A percentile compares a stretch with the other conserved stretches of the same genome.
These are phyloP conservation scores for Onychomys leucogaster DNA, from an alignment of 2,797 vertebrate species.

Conservation along the genomic window DNA sequence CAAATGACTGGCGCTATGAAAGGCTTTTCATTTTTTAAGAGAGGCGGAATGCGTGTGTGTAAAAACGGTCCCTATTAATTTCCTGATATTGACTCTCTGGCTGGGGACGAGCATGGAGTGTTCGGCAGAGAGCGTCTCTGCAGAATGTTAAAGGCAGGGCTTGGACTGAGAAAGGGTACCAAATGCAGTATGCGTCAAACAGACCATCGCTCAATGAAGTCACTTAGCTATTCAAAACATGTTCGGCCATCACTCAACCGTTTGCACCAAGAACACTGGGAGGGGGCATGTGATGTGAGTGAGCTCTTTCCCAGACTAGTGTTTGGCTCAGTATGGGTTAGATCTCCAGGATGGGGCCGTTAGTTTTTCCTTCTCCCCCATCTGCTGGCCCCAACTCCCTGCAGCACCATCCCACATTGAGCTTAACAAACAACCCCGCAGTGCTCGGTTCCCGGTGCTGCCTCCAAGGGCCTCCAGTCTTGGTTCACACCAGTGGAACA, in stretches of 20 bases:
- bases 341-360: slow-evolving; percentile 84
- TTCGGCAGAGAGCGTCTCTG: slow-evolving; percentile 95
- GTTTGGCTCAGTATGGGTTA: slow-evolving; percentile 80
- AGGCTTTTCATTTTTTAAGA: slow-evolving; percentile 85
- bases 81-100: slow-evolving; percentile 94
- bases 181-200: slow-evolving; percentile 93
- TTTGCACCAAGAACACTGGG: slow-evolving; percentile 87
- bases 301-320: slow-evolving; percentile 78
- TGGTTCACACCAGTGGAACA: slow-evolving; percentile 56
- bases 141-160: slow-evolving; percentile 91
- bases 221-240: slow-evolving; percentile 93
- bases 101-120: slow-evolving; percentile 92
- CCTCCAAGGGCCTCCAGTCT: slow-evolving; percentile 69
- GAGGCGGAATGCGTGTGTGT: slow-evolving; percentile 82
- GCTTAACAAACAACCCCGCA: slow-evolving; percentile 83
- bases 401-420: slow-evolving; percentile 78
- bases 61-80: slow-evolving; percentile 94
- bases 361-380: slow-evolving; percentile 67
- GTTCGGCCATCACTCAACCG: slow-evolving; percentile 90
- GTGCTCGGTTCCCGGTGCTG: slow-evolving; percentile 77
- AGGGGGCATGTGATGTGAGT: slow-evolving; percentile 5
- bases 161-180: slow-evolving; percentile 90
- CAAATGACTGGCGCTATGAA: slow-evolving; percentile 85
- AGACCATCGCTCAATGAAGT: slow-evolving; percentile 92
- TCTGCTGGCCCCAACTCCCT: slow-evolving; percentile 59